These are phyloP conservation scores for Drosophila repleta DNA, from an alignment of 1,140 invertebrate genomes.

Conservation along the genomic window DNA sequence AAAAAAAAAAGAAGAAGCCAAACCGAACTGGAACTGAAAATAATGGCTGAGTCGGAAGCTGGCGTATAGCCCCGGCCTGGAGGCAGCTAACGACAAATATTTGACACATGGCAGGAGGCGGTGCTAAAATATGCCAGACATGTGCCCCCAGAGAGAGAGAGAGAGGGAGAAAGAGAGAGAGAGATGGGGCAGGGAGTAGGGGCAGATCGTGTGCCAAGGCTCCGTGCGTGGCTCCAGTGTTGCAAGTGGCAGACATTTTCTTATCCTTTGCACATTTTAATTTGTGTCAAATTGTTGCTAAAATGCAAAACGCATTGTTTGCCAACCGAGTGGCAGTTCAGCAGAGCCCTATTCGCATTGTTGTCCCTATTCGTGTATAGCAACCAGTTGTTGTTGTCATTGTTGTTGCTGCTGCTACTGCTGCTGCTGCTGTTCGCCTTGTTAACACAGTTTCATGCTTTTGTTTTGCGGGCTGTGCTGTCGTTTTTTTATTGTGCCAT, in stretches of 20 bases:
- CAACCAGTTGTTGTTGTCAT: slow-evolving; percentile 30
- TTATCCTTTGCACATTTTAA: slow-evolving; percentile 69
- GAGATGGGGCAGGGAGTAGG: not conserved
- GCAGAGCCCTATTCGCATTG: slow-evolving; percentile 32
- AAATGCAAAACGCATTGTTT: slow-evolving; percentile 76
- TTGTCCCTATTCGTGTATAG: slow-evolving; percentile 49
- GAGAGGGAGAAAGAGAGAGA: not conserved
- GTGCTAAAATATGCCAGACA: slow-evolving; percentile 71
- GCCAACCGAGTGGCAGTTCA: slow-evolving; percentile 27
- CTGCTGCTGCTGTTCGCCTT: slow-evolving; percentile 46
- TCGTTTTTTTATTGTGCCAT: slow-evolving; percentile 65
- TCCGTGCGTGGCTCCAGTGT: slow-evolving; percentile 32
- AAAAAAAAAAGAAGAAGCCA: slow-evolving; percentile 5
- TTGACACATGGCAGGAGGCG: slow-evolving; percentile 55
- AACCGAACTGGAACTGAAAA: slow-evolving; percentile 1
- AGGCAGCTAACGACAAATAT: slow-evolving; percentile 72
- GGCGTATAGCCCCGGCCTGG: slow-evolving; percentile 22
- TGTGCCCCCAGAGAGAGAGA: slow-evolving; percentile 46
- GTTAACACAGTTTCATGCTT: slow-evolving; percentile 82
- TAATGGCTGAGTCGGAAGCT: slow-evolving; percentile 15
- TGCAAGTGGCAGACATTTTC: slow-evolving; percentile 36
- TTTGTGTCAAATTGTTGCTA: slow-evolving; percentile 82
- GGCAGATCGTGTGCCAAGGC: slow-evolving; percentile 12
- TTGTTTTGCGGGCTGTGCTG: slow-evolving; percentile 67
- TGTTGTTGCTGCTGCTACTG: slow-evolving; percentile 5